phyloP scores from a whole-genome alignment of 2,888 invertebrate species.

The Willowsia nigromaculata region DNA sequence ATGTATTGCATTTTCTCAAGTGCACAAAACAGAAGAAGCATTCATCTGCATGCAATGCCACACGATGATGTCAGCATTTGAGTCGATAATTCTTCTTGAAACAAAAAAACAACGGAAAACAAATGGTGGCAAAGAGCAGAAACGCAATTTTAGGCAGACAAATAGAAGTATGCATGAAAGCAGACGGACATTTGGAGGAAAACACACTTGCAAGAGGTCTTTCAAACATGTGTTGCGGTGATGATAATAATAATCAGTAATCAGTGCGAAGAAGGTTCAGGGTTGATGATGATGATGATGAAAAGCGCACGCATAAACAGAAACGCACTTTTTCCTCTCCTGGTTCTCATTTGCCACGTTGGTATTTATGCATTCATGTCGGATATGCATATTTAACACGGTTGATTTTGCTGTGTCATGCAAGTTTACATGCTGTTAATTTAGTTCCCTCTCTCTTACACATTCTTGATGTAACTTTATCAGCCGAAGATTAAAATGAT shows the following conservation, averaged over 20 bases:
- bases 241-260: constrained; percentile 28
- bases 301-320: constrained; percentile 60
- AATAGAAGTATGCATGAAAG: constrained; percentile 20
- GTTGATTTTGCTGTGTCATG: constrained; percentile 44
- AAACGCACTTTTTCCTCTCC: constrained; percentile 47
- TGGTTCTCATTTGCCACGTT: background rate
- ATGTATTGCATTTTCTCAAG: constrained; percentile 31
- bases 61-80: constrained; percentile 59
- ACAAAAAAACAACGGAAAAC: constrained; percentile 36
- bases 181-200: background rate
- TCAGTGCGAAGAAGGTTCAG: background rate
- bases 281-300: constrained; percentile 17
- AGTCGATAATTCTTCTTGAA: constrained; percentile 31
- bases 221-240: constrained; percentile 35
- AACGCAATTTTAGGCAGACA: constrained; percentile 3
- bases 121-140: constrained; percentile 1
- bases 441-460: background rate
- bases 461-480: constrained; percentile 16
- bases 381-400: background rate
- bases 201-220: constrained; percentile 4
- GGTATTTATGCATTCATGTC: background rate
- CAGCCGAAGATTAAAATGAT: background rate
- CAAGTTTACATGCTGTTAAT: constrained; percentile 63
- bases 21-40: background rate
- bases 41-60: constrained; percentile 46